phyloP scores from a whole-genome alignment of 2,797 vertebrate species.

The Enteromius argenteus region DNA sequence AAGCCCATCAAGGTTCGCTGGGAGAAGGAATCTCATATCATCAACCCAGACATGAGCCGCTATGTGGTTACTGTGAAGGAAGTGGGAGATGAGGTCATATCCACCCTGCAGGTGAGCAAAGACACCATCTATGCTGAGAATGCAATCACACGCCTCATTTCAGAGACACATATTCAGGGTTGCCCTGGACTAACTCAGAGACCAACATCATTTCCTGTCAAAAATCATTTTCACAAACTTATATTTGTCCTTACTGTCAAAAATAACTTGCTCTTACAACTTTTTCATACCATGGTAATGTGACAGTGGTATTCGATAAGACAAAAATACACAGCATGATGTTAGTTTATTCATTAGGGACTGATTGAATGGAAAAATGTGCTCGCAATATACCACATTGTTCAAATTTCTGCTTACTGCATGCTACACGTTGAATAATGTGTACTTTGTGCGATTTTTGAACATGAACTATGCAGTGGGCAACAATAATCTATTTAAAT shows the following conservation, averaged over 20 bases:
- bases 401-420: not conserved
- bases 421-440: not conserved
- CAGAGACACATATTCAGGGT: not conserved
- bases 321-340: not conserved
- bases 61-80: slow-evolving; percentile 96
- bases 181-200: not conserved
- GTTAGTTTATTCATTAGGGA: not conserved
- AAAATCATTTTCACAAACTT: not conserved
- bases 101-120: slow-evolving; percentile 88
- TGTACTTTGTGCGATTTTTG: not conserved
- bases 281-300: not conserved
- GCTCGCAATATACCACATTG: not conserved
- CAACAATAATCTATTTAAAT: not conserved
- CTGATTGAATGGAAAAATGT: not conserved
- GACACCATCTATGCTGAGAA: not conserved
- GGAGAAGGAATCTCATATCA: slow-evolving; percentile 98
- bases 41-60: slow-evolving; percentile 97
- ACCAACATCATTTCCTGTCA: not conserved
- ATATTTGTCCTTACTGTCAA: not conserved
- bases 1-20: slow-evolving; percentile 99
- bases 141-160: slow-evolving; percentile 10
- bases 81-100: slow-evolving; percentile 93
- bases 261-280: not conserved
- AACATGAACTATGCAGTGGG: not conserved
- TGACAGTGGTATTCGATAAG: not conserved